Evolutionary conservation across 2,797 vertebrate genomes (phyloP), one percentile per base, ranked within the genome.

Genomic region (Sphenopsis melanotis): DNA sequence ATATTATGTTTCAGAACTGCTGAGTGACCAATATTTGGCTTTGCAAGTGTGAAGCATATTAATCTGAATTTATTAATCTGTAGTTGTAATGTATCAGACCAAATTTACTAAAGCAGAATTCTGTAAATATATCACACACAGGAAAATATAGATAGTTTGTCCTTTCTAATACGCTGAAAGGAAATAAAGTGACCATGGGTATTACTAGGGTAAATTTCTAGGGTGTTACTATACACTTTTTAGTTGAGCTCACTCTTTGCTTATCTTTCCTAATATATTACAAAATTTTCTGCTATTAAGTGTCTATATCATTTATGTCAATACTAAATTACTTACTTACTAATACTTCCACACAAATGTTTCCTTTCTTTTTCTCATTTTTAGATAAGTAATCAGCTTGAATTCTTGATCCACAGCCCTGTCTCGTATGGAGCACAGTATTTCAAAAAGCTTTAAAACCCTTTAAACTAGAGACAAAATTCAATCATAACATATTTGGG

Each of bases 321-420:
- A 27, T 11, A 2, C 18, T 50, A 74, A 66, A 66, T 60, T 49
- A 34, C 22, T 57, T 37, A 78, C 4, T 78, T 86, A 19, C 4
- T 56, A 63, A 42, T 11, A 12, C 3, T 53, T 74, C 17, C 42
- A 4, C 9, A 21, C 0, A 0, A 83, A 5, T 9, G 8, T 78
- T 77, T 88, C 12, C 20, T 72, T 75, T 66, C 5, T 10, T 63
- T 80, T 83, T 47, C 10, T 39, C 2, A 18, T 49, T 78, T 64
- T 87, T n/a, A 86, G 36, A 56, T 3, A 64, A 36, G 9, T 4
- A 41, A 66, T 83, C 26, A 71, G 4, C 19, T 74, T 41, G 39
- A 90, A 44, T 17, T 47, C 22, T 41, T 75, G 29, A 61, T 61
- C 32, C 37, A 19, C 27, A 41, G 9, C 41, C 7, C n/a, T 0